Percentiles rank a stretch among this genome's conserved stretches.
These are phyloP conservation scores for Charadrius vociferus DNA, from an alignment of 2,113 vertebrate species.

Conservation along the genomic window DNA sequence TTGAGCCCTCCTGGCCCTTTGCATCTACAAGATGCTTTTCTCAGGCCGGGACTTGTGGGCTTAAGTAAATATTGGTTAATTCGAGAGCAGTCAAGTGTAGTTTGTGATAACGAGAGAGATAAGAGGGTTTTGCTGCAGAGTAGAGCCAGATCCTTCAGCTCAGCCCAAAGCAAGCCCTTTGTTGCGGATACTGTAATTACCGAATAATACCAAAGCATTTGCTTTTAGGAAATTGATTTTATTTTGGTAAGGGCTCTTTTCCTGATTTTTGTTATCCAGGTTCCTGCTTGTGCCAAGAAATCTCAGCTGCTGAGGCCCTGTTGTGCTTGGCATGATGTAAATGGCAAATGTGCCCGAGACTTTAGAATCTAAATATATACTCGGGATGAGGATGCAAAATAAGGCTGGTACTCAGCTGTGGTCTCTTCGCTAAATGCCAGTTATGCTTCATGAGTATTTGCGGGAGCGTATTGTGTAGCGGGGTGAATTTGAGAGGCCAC, in stretches of 20 bases:
- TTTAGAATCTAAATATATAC: slow-evolving; percentile 12
- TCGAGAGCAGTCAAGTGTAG: not conserved
- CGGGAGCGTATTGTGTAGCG: not conserved
- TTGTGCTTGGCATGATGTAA: slow-evolving; percentile 27
- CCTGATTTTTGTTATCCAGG: not conserved
- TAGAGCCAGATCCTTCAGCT: not conserved
- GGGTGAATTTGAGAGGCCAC: not conserved
- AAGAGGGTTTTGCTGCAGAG: not conserved
- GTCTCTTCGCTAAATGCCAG: not conserved
- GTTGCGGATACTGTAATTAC: not conserved
- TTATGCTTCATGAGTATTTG: not conserved
- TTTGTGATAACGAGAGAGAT: not conserved
- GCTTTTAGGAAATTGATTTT: not conserved
- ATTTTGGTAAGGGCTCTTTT: not conserved
- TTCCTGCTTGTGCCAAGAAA: not conserved
- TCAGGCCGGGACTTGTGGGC: not conserved
- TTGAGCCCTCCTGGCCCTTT: not conserved
- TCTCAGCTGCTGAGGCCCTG: not conserved
- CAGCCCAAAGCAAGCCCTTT: not conserved
- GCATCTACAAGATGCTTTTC: not conserved
- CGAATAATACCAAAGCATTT: not conserved
- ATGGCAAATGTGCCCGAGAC: not conserved
- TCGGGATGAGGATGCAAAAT: not conserved
- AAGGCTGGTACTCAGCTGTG: not conserved
- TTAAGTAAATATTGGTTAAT: not conserved